A percentile compares a stretch with the other conserved stretches of the same genome.
phyloP scores from a whole-genome alignment of 2,113 vertebrate species.

The Noturus placidus region DNA sequence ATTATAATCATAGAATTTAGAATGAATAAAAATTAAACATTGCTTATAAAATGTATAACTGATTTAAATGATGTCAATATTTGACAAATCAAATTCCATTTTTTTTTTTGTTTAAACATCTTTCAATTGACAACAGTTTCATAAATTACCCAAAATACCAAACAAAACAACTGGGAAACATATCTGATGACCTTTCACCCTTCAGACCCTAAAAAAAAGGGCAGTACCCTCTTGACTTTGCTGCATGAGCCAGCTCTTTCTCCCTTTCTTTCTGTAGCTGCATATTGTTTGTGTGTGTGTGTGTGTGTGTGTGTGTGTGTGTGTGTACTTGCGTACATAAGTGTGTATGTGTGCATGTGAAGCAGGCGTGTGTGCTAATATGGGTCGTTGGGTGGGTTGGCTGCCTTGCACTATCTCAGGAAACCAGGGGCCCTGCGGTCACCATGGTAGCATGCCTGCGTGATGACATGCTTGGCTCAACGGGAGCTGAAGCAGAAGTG shows the following conservation, averaged over 20 bases:
- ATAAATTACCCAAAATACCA: not conserved
- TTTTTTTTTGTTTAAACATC: not conserved
- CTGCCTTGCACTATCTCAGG: constrained; percentile 29
- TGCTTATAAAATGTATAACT: not conserved
- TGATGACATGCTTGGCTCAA: constrained; percentile 65
- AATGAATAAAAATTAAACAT: not conserved
- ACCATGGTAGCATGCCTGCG: constrained; percentile 63
- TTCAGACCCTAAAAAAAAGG: not conserved
- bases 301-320: not conserved
- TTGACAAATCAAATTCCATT: not conserved
- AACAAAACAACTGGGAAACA: not conserved
- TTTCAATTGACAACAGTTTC: not conserved
- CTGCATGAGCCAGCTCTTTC: not conserved
- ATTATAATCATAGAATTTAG: too few relatives aligned
- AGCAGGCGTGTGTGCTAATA: not conserved
- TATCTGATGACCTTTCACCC: not conserved
- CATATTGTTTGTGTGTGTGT: not conserved
- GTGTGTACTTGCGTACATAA: constrained; percentile 26
- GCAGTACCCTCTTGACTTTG: not conserved
- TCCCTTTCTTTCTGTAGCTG: not conserved
- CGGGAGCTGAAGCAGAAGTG: constrained; percentile 68
- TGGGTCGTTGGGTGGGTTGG: not conserved
- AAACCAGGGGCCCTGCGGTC: constrained; percentile 36
- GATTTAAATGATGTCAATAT: not conserved
- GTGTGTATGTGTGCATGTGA: constrained; percentile 5